phyloP scores from a whole-genome alignment of 1,140 invertebrate species.

The Lepidurus couesii region DNA sequence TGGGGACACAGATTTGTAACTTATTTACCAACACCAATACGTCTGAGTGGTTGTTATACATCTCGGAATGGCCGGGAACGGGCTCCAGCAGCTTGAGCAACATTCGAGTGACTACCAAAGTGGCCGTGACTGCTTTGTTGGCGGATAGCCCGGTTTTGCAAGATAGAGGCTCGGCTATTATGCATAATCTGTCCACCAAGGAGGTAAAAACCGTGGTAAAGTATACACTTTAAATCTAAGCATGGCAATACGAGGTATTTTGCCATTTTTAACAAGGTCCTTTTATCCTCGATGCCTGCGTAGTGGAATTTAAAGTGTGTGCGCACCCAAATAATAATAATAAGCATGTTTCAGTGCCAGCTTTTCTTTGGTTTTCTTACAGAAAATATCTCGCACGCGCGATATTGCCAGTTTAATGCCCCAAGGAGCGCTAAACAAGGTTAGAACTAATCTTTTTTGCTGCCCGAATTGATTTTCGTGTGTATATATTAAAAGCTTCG shows the following conservation, averaged over 20 bases:
- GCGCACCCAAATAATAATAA: not conserved
- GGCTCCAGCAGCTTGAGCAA: conserved; percentile 59
- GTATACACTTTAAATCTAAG: conserved; percentile 53
- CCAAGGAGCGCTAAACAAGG: conserved; percentile 17
- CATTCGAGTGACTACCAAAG: conserved; percentile 82
- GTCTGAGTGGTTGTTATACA: conserved; percentile 75
- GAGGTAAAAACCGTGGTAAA: conserved; percentile 90
- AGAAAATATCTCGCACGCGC: conserved; percentile 8
- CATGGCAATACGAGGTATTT: conserved; percentile 24
- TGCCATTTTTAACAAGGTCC: not conserved
- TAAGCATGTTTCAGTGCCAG: conserved; percentile 4
- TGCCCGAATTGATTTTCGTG: not conserved
- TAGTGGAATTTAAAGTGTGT: conserved; percentile 8
- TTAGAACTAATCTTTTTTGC: conserved; percentile 2
- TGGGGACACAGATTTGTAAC: conserved; percentile 66
- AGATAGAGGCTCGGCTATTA: conserved; percentile 73
- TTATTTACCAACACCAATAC: conserved; percentile 82
- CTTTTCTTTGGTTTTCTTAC: conserved; percentile 11
- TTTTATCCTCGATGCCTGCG: conserved; percentile 1
- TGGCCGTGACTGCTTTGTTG: conserved; percentile 77
- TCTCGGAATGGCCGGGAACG: conserved; percentile 32
- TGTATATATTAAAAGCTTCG: not conserved
- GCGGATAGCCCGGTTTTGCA: conserved; percentile 64
- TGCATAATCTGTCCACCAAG: conserved; percentile 88
- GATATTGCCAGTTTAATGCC: conserved; percentile 13